These are phyloP conservation scores for Magallana nippona DNA, from an alignment of 2,888 invertebrate genomes.

Conservation along the genomic window DNA sequence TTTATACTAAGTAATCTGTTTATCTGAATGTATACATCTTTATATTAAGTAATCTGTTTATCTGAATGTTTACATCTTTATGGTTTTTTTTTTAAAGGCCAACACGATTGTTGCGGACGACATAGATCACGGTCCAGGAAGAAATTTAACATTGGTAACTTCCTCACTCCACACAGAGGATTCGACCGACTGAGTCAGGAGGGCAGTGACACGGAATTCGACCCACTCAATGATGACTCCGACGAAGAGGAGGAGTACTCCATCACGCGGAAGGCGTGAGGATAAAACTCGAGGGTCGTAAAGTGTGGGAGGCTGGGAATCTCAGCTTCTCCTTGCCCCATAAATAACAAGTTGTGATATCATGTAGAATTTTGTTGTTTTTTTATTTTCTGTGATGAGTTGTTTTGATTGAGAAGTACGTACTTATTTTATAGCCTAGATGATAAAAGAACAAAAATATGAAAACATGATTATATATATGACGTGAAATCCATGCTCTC, in stretches of 20 bases:
- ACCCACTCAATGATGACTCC: conserved; percentile 75
- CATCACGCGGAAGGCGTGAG: conserved; percentile 66
- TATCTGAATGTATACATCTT: no score
- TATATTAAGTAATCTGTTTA: no score
- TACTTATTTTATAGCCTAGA: background rate
- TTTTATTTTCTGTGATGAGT: background rate
- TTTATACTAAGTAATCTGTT: no score
- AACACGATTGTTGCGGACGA: conserved; percentile 57
- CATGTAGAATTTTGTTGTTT: background rate
- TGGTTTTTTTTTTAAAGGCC: conserved; percentile 61
- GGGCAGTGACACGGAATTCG: conserved; percentile 77
- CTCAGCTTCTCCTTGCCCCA: background rate
- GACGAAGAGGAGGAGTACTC: conserved; percentile 78
- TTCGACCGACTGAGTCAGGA: conserved; percentile 77
- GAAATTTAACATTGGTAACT: conserved; percentile 76
- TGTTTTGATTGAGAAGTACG: background rate
- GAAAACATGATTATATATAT: background rate
- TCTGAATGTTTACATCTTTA: no score
- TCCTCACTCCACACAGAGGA: conserved; percentile 76
- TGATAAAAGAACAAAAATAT: background rate
- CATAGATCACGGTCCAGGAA: conserved; percentile 54
- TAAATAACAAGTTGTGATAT: conserved; percentile 15
- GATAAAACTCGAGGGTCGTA: background rate
- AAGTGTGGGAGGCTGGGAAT: background rate
- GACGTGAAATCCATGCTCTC: conserved; percentile 12